Conservation (phyloP, 2,113 vertebrate species). For the Hymenochirus boettgeri region DNA sequence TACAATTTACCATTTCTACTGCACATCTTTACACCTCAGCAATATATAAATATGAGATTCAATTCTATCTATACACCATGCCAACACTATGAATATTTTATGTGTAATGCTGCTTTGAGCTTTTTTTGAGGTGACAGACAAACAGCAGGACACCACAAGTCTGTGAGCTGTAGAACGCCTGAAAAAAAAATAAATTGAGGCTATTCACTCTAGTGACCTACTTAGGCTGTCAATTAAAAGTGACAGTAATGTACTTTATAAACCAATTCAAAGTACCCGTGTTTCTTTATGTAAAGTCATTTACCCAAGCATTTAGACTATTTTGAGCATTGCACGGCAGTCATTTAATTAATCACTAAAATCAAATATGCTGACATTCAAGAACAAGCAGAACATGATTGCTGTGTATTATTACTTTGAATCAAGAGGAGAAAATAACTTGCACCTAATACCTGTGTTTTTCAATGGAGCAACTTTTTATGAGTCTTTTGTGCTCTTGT, state of each 20-base stretch:
- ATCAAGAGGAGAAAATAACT: too few species aligned
- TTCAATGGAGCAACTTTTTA: too few species aligned
- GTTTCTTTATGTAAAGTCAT: conserved; percentile 63
- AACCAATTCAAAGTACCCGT: conserved; percentile 72
- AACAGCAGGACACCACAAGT: conserved; percentile 96
- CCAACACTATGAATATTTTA: conserved; percentile 60
- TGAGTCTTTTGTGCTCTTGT: too few species aligned
- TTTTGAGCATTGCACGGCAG: conserved; percentile 67
- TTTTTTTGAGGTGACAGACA: conserved; percentile 89
- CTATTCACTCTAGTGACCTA: conserved; percentile 87
- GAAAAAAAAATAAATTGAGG: conserved; percentile 91
- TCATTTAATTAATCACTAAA: conserved; percentile 84
- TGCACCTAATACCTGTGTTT: too few species aligned
- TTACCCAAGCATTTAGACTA: conserved; percentile 73
- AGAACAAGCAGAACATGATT: conserved; percentile 63
- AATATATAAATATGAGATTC: too few species aligned
- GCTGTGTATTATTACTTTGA: conserved; percentile 60
- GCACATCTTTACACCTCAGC: too few species aligned
- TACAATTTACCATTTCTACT: too few species aligned
- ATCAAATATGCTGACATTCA: conserved; percentile 69
- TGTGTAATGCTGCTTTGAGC: conserved; percentile 64
- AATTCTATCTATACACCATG: conserved; percentile 28
- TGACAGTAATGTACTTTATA: conserved; percentile 79
- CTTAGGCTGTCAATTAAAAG: conserved; percentile 87
- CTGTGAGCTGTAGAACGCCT: conserved; percentile 76